Percentiles rank a stretch among this genome's conserved stretches.
phyloP scores from a whole-genome alignment of 2,113 vertebrate species.

The Lepisosteus oculatus region DNA sequence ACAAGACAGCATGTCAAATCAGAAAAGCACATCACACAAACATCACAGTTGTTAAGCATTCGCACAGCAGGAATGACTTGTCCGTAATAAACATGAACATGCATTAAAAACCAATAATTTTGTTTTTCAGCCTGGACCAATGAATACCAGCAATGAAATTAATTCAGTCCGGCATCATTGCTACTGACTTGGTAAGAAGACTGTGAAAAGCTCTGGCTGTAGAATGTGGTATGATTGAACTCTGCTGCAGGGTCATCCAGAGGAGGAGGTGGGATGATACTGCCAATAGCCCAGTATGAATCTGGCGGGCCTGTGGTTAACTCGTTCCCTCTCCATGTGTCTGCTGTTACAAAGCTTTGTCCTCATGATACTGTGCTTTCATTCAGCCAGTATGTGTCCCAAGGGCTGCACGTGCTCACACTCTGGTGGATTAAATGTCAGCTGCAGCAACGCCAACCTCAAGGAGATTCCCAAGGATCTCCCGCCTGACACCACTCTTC shows the following conservation, averaged over 20 bases:
- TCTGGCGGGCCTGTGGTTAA: slow-evolving; percentile 96
- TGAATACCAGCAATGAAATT: background rate
- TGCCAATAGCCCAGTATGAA: slow-evolving; percentile 90
- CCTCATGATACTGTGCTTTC: slow-evolving; percentile 97
- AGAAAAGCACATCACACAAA: too few species aligned
- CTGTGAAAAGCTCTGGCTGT: background rate
- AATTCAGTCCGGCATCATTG: background rate
- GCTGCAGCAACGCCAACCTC: slow-evolving; percentile 93
- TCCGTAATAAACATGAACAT: background rate
- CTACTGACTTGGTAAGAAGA: background rate
- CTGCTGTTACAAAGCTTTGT: slow-evolving; percentile 96
- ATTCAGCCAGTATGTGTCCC: slow-evolving; percentile 96
- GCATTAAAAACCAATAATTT: background rate
- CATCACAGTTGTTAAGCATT: background rate
- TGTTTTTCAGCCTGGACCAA: slow-evolving; percentile 1
- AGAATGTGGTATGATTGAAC: slow-evolving; percentile 30
- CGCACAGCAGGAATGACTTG: background rate
- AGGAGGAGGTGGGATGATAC: slow-evolving; percentile 79
- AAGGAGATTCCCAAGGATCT: slow-evolving; percentile 94
- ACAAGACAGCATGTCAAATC: too few species aligned
- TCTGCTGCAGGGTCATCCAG: slow-evolving; percentile 58
- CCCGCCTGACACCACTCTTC: slow-evolving; percentile 83
- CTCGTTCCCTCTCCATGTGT: slow-evolving; percentile 96
- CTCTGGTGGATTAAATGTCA: slow-evolving; percentile 85
- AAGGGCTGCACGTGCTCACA: slow-evolving; percentile 92